phyloP scores from a whole-genome alignment of 1,140 invertebrate species.

The Octopus bimaculoides region DNA sequence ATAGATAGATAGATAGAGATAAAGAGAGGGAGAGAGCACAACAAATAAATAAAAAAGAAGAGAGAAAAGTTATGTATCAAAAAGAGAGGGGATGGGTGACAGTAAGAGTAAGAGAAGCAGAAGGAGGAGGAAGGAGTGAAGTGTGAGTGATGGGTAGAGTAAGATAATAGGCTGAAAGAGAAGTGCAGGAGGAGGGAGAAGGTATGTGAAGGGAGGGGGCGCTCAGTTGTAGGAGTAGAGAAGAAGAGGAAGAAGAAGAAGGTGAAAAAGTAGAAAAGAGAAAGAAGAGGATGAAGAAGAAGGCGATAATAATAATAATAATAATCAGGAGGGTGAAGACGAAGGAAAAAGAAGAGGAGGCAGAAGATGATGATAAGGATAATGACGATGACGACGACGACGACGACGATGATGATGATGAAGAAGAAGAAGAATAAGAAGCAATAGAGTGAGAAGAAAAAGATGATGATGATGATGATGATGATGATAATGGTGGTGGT shows the following conservation, averaged over 20 bases:
- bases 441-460: neutral
- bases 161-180: neutral
- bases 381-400: neutral
- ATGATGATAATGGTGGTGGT: neutral
- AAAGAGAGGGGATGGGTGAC: neutral
- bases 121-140: neutral
- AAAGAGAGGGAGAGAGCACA: neutral
- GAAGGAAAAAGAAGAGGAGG: slow-evolving; percentile 10
- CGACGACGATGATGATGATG: neutral
- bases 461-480: neutral
- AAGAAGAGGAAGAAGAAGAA: neutral
- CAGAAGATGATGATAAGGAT: neutral
- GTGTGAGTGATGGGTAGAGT: neutral
- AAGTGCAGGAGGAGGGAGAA: neutral
- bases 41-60: neutral
- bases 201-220: too few species aligned
- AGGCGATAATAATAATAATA: neutral
- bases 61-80: neutral
- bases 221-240: neutral
- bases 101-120: neutral
- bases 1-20: neutral
- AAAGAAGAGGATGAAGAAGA: neutral
- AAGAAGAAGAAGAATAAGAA: neutral
- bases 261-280: neutral
- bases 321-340: neutral